Base-by-base conservation (phyloP, 1,140 invertebrate species). In the Brachionus angularis region DNA sequence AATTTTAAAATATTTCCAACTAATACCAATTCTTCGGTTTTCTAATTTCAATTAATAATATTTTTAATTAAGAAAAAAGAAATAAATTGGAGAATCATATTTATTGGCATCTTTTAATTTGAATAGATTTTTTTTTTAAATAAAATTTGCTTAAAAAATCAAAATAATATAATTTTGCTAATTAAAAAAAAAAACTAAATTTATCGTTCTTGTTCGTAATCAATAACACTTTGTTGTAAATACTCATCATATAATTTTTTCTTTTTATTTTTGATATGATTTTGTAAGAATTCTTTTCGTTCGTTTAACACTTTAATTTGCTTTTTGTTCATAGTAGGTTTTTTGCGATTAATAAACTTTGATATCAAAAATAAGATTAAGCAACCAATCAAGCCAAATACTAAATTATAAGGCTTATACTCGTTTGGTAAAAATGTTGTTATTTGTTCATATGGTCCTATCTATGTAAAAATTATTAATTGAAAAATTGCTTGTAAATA, bases 191-290 rank as follows among this genome's bases (percentile, higher is more conserved):
- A n/a, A n/a, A n/a, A n/a, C n/a, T n/a, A n/a, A n/a, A n/a, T 34
- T 31, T 58, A 58, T 39, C 39, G 36, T 23, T 18, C 23, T 7
- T 58, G 33, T 74, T 85, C 84, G 73, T 84, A 82, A 42, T 84
- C 84, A 29, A 81, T 82, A 21, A 85, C 83, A 77, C 83, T 84
- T 74, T 85, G 84, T 70, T 81, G 77, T 52, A 85, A 75, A 73
- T 85, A 85, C 50, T 84, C 83, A 62, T 79, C 76, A 72, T 85
- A 85, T 5, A 85, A 74, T 23, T 76, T 78, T 79, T 84, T 80
- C 83, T 84, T 85, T 76, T 83, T 84, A 42, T 74, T 75, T 72
- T 82, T 84, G 4, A 85, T 80, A 31, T 77, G 77, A 62, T 76
- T 80, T 55, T 81, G 78, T 14, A 85, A 80, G 76, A 80, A 83